These are phyloP conservation scores for Latrodectus hesperus DNA, from an alignment of 2,888 invertebrate genomes.

Conservation along the genomic window DNA sequence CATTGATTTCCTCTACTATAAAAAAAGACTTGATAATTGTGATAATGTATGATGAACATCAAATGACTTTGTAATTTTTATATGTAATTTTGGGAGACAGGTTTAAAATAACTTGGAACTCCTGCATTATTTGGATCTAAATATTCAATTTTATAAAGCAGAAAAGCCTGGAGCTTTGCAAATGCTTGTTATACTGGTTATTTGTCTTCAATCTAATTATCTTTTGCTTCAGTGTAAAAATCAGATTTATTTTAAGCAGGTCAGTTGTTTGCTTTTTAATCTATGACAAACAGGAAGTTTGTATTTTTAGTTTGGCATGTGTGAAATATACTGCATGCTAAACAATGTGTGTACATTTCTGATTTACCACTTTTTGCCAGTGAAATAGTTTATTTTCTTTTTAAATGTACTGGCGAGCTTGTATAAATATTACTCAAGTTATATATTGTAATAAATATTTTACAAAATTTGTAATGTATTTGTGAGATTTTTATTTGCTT, in stretches of 20 bases:
- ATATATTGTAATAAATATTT: slow-evolving; percentile 68
- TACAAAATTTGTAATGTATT: slow-evolving; percentile 36
- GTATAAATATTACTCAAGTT: slow-evolving; percentile 68
- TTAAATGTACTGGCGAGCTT: slow-evolving; percentile 67
- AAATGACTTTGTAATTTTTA: slow-evolving; percentile 63
- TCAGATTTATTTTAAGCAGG: not conserved
- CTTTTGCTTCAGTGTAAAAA: not conserved
- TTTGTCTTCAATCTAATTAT: not conserved
- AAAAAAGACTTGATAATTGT: slow-evolving; percentile 57
- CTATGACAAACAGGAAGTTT: not conserved
- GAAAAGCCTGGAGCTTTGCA: slow-evolving; percentile 3
- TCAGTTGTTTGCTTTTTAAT: not conserved
- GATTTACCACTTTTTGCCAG: slow-evolving; percentile 51
- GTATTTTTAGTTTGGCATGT: slow-evolving; percentile 50
- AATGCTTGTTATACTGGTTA: not conserved
- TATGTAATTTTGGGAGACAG: too few relatives aligned
- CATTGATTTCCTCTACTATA: slow-evolving; percentile 31
- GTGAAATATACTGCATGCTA: slow-evolving; percentile 51
- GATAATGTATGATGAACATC: slow-evolving; percentile 46
- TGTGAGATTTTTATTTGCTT: slow-evolving; percentile 4
- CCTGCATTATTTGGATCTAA: not conserved
- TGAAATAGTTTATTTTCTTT: slow-evolving; percentile 58
- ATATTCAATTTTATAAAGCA: not conserved
- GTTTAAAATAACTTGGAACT: not conserved
- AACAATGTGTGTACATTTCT: slow-evolving; percentile 35